Percentiles rank a stretch among this genome's conserved stretches.
phyloP scores from a whole-genome alignment of 2,113 vertebrate genomes.

The Notarius quadriscutis region DNA sequence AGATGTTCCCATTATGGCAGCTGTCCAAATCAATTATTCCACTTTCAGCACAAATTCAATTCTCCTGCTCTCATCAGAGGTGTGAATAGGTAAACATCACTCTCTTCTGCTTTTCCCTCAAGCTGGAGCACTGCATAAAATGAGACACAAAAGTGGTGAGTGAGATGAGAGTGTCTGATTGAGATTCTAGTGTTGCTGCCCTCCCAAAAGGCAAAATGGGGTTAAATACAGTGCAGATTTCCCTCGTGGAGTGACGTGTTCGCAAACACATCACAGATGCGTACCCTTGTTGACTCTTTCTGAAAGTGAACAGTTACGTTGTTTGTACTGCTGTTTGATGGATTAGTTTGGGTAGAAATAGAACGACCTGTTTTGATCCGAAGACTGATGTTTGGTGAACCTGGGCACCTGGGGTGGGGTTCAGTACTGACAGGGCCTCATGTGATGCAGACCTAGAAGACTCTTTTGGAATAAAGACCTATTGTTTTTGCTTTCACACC shows the following conservation, averaged over 20 bases:
- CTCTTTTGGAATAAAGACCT: slow-evolving; percentile 46
- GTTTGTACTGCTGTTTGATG: slow-evolving; percentile 36
- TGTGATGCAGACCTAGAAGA: slow-evolving; percentile 42
- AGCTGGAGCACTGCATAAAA: slow-evolving; percentile 46
- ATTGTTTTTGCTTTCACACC: slow-evolving; percentile 70
- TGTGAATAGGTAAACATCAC: slow-evolving; percentile 71
- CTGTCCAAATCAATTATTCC: slow-evolving; percentile 73
- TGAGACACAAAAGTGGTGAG: slow-evolving; percentile 17
- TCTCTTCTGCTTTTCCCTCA: slow-evolving; percentile 50
- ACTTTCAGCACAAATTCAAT: slow-evolving; percentile 59
- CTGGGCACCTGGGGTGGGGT: slow-evolving; percentile 8
- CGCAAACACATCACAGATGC: slow-evolving; percentile 42
- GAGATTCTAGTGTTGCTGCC: slow-evolving; percentile 26
- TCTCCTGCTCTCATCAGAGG: slow-evolving; percentile 63
- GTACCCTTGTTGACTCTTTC: slow-evolving; percentile 42
- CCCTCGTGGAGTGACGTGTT: slow-evolving; percentile 46
- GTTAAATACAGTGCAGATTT: slow-evolving; percentile 52
- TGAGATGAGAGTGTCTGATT: slow-evolving; percentile 36
- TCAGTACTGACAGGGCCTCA: slow-evolving; percentile 33
- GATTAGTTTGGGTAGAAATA: slow-evolving; percentile 24
- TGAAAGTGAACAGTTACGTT: slow-evolving; percentile 40
- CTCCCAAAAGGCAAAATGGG: slow-evolving; percentile 41
- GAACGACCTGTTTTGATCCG: slow-evolving; percentile 19
- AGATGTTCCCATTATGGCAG: slow-evolving; percentile 66
- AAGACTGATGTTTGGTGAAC: slow-evolving; percentile 15